phyloP scores from a whole-genome alignment of 2,113 vertebrate genomes.

The Cyanoliseus patagonus region DNA sequence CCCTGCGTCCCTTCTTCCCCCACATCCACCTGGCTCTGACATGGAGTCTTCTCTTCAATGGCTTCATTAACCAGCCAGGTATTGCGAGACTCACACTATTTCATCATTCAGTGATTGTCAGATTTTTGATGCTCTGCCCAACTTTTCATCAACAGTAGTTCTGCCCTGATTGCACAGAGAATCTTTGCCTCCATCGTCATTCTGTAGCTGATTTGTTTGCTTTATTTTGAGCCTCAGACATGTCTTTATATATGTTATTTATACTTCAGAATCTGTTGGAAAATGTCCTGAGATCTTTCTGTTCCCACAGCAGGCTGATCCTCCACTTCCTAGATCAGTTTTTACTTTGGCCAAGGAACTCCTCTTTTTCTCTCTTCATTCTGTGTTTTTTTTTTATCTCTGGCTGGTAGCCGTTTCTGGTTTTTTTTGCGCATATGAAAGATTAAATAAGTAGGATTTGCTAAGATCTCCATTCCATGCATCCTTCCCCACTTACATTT shows the following conservation, averaged over 20 bases:
- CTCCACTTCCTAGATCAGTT: background rate
- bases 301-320: background rate
- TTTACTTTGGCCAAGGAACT: background rate
- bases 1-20: background rate
- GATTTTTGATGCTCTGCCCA: constrained; percentile 30
- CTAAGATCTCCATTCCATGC: background rate
- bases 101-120: background rate
- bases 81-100: background rate
- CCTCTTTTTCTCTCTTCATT: background rate
- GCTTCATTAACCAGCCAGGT: background rate
- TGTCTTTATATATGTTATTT: background rate
- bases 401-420: background rate
- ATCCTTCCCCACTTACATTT: background rate
- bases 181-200: background rate
- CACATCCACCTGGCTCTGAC: background rate
- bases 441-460: background rate
- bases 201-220: background rate
- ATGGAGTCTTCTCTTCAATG: background rate
- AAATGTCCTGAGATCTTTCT: background rate
- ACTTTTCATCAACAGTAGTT: background rate
- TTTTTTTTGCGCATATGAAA: background rate
- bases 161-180: background rate
- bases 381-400: background rate
- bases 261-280: background rate
- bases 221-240: background rate